These are phyloP conservation scores for Idaea dimidiata DNA, from an alignment of 2,888 invertebrate genomes.

Conservation along the genomic window DNA sequence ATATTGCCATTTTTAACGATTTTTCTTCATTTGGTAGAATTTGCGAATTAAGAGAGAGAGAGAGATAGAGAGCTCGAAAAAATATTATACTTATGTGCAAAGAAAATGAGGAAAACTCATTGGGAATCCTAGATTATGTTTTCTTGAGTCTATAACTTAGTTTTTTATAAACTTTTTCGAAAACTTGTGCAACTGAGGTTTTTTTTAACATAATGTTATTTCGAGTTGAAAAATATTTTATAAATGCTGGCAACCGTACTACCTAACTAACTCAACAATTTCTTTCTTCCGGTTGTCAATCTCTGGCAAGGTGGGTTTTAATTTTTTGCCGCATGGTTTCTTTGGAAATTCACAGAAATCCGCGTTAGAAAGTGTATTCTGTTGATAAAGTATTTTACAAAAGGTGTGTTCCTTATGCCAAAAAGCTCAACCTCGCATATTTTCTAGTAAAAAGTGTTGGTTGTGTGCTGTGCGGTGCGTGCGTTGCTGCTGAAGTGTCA, in stretches of 20 bases:
- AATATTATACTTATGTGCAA: not conserved
- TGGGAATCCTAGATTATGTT: too few relatives aligned
- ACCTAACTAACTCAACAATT: slow-evolving; percentile 19
- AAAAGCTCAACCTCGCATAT: not conserved
- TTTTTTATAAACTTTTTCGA: too few relatives aligned
- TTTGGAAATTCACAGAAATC: slow-evolving; percentile 36
- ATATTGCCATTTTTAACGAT: not conserved
- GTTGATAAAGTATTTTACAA: not conserved
- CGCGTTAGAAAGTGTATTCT: slow-evolving; percentile 2
- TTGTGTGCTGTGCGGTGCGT: slow-evolving; percentile 7
- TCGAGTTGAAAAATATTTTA: not conserved
- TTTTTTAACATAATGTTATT: too few relatives aligned
- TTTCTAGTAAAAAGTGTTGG: not conserved
- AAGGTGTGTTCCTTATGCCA: not conserved
- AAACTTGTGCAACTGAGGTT: too few relatives aligned
- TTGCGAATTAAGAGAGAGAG: too few relatives aligned
- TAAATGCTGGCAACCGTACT: not conserved
- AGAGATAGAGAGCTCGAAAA: not conserved
- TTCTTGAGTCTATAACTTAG: too few relatives aligned
- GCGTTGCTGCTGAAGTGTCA: not conserved
- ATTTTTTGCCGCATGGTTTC: slow-evolving; percentile 65
- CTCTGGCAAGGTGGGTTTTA: slow-evolving; percentile 71
- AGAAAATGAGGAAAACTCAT: not conserved
- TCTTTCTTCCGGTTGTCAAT: slow-evolving; percentile 77
- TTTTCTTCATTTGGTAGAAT: not conserved